A percentile compares a stretch with the other conserved stretches of the same genome.
phyloP scores from a whole-genome alignment of 2,113 vertebrate genomes.

The Rallus limicola region DNA sequence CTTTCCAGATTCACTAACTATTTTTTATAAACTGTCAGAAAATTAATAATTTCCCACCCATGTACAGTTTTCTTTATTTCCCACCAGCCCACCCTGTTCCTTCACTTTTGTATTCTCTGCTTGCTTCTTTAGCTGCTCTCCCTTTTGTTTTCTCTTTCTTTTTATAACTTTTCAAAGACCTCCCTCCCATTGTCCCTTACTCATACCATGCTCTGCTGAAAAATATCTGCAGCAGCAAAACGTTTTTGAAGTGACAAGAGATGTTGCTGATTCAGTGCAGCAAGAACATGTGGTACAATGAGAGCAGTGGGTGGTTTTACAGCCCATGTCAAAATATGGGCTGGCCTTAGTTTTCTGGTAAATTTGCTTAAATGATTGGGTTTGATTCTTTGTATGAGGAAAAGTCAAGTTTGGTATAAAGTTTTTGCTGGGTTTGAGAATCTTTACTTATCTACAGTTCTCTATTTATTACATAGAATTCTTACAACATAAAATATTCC shows the following conservation, averaged over 20 bases:
- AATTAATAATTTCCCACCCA: neutral
- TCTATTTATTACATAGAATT: neutral
- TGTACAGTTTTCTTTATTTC: slow-evolving; percentile 1
- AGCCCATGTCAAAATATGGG: neutral
- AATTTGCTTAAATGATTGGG: neutral
- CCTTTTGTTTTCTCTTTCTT: slow-evolving; percentile 18
- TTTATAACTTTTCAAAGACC: slow-evolving; percentile 25
- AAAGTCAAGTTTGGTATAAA: neutral
- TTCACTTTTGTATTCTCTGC: neutral
- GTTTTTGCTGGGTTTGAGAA: neutral
- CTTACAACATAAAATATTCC: neutral
- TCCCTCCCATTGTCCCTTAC: neutral
- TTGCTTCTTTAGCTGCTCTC: neutral
- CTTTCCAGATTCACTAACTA: neutral
- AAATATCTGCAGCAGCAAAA: neutral
- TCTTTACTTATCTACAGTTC: neutral
- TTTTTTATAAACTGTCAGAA: slow-evolving; percentile 30
- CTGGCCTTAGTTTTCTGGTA: neutral
- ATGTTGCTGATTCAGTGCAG: slow-evolving; percentile 20
- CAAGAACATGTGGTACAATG: neutral
- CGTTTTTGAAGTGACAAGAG: neutral
- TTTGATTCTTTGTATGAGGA: neutral
- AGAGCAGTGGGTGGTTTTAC: neutral
- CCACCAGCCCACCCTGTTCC: neutral
- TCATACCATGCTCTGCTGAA: neutral